phyloP scores from a whole-genome alignment of 2,113 vertebrate genomes.

The Arenaria interpres region DNA sequence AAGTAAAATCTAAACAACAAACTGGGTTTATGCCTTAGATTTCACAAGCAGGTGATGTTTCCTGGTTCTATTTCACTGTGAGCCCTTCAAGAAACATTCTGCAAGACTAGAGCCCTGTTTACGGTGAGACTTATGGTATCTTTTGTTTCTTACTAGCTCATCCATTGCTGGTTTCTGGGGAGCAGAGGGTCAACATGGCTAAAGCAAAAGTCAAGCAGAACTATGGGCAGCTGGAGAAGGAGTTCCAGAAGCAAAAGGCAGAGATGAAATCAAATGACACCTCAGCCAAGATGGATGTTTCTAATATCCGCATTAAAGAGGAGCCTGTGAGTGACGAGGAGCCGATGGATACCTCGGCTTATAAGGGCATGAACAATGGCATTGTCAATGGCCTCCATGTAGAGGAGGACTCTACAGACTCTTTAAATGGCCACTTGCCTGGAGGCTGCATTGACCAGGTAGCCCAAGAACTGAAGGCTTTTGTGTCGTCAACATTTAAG shows the following conservation, averaged over 20 bases:
- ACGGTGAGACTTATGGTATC: neutral
- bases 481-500: slow-evolving; percentile 87
- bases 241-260: slow-evolving; percentile 78
- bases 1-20: neutral
- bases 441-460: slow-evolving; percentile 61
- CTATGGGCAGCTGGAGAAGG: slow-evolving; percentile 80
- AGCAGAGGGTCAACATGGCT: slow-evolving; percentile 85
- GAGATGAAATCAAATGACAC: neutral
- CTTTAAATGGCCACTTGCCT: slow-evolving; percentile 75
- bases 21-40: neutral
- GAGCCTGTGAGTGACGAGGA: slow-evolving; percentile 82
- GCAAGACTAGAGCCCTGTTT: neutral
- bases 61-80: neutral
- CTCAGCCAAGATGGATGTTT: neutral
- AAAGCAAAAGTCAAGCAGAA: slow-evolving; percentile 82
- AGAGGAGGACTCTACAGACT: slow-evolving; percentile 45
- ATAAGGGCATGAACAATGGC: slow-evolving; percentile 72
- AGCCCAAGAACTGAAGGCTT: slow-evolving; percentile 86
- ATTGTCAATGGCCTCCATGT: slow-evolving; percentile 82
- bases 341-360: slow-evolving; percentile 82
- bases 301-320: slow-evolving; percentile 78
- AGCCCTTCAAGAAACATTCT: neutral
- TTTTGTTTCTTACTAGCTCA: slow-evolving; percentile 64
- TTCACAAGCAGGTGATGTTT: neutral
- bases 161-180: slow-evolving; percentile 81